Evolutionary conservation across 2,797 vertebrate genomes (phyloP).

Genomic region (Valencia hispanica): DNA sequence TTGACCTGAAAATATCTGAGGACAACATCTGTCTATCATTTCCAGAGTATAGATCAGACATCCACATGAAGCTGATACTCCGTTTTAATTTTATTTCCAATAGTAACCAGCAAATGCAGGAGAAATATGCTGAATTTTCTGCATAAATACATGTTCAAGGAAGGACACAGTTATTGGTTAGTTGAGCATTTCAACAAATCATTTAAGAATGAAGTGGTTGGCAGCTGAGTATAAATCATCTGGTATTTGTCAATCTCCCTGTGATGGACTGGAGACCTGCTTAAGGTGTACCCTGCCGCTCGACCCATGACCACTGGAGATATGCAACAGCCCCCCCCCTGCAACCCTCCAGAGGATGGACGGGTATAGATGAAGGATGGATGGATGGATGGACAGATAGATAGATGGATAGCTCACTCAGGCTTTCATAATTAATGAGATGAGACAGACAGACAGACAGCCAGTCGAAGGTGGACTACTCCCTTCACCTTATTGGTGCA

Average conservation of each 20-base stretch:
- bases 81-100: background rate
- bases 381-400: no score
- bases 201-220: background rate
- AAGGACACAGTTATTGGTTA: background rate
- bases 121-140: background rate
- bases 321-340: no score
- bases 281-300: no score
- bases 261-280: no score
- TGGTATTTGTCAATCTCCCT: background rate
- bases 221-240: background rate
- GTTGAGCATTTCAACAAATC: background rate
- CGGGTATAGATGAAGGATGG: no score
- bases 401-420: no score
- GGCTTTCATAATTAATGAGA: no score
- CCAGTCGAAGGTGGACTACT: no score
- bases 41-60: background rate
- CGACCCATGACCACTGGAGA: no score
- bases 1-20: conserved; percentile 56
- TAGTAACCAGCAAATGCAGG: background rate
- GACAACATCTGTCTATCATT: background rate
- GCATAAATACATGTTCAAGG: background rate
- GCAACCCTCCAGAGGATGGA: no score
- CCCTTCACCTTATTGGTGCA: background rate
- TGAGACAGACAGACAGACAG: no score
- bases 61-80: background rate